These are phyloP conservation scores for Plagiodera versicolora DNA, from an alignment of 2,888 invertebrate species.

Conservation along the genomic window DNA sequence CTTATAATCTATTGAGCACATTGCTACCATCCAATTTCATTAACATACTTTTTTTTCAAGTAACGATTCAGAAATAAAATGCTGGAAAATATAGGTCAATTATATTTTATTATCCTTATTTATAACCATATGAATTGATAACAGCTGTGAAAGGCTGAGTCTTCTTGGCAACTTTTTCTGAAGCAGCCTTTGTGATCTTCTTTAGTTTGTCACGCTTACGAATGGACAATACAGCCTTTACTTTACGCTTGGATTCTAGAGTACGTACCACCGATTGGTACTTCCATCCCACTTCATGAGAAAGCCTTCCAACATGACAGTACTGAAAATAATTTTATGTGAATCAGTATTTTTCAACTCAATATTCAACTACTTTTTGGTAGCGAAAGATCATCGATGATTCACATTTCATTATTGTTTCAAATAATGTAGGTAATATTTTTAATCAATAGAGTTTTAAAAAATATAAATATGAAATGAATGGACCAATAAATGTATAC, in stretches of 20 bases:
- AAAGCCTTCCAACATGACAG: slow-evolving; percentile 93
- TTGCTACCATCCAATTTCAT: too few species aligned
- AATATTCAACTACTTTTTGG: background rate
- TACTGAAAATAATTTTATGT: slow-evolving; percentile 63
- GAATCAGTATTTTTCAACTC: background rate
- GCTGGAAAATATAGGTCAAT: slow-evolving; percentile 14
- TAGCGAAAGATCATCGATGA: slow-evolving; percentile 8
- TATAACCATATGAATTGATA: slow-evolving; percentile 89
- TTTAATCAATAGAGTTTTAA: background rate
- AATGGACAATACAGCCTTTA: slow-evolving; percentile 76
- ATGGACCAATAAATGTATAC: too few species aligned
- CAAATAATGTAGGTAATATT: slow-evolving; percentile 51
- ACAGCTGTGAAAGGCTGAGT: slow-evolving; percentile 83
- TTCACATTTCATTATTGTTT: slow-evolving; percentile 39
- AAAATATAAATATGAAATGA: background rate
- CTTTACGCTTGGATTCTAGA: slow-evolving; percentile 93
- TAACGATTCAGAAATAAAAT: background rate
- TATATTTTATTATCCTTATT: slow-evolving; percentile 53
- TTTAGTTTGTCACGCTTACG: slow-evolving; percentile 80
- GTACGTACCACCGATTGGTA: slow-evolving; percentile 95
- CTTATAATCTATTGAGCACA: too few species aligned
- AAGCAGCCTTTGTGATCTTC: slow-evolving; percentile 85
- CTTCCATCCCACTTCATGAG: slow-evolving; percentile 99
- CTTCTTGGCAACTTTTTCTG: slow-evolving; percentile 76
- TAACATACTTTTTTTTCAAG: too few species aligned